Base-by-base conservation (phyloP, 2,888 invertebrate species). In the Cheilosia pagana region DNA sequence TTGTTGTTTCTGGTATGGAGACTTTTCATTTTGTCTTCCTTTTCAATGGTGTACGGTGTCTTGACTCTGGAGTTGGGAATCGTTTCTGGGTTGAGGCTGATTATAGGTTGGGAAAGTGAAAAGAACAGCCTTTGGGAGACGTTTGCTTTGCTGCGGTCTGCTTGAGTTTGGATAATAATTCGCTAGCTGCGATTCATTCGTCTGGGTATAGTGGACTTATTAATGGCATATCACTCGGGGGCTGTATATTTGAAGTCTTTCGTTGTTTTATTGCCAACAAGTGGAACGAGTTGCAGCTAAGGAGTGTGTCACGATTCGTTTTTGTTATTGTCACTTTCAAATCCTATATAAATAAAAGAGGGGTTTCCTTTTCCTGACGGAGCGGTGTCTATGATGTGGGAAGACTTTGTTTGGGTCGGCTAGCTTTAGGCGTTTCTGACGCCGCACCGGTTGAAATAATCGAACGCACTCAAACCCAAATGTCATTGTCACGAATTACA, bases 51-150 rank as follows among this genome's bases (percentile, higher is more conserved):
- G 50, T 12, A 10, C 12, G 3, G 4, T 21, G 14, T 39, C 52
- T 25, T 25, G 53, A 23, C 35, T 16, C 53, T 35, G 25, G 25
- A 59, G 63, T 31, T 71, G 81, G 55, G 59, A 75, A 74, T 74
- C 53, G 75, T 76, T 76, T 81, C 70, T 70, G 50, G 63, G 39
- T 70, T 65, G 60, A 57, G 28, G 28, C 63, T 85, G 85, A 85
- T 85, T 85, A 85, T 85, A 79, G 85, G 85, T 85, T 85, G 70
- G 50, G 67, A 85, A 81, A 85, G 85, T 85, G 85, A 85, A 85
- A 81, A 81, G 68, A 57, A 53, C 48, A 59, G 57, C 59, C 55
- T 16, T 41, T 59, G 67, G 72, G 77, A 68, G 74, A 52, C 48
- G 52, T 65, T 50, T 14, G 16, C 23, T 53, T 65, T 62, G 39